These are phyloP conservation scores for Orius laevigatus DNA, from an alignment of 1,140 invertebrate genomes.

Conservation along the genomic window DNA sequence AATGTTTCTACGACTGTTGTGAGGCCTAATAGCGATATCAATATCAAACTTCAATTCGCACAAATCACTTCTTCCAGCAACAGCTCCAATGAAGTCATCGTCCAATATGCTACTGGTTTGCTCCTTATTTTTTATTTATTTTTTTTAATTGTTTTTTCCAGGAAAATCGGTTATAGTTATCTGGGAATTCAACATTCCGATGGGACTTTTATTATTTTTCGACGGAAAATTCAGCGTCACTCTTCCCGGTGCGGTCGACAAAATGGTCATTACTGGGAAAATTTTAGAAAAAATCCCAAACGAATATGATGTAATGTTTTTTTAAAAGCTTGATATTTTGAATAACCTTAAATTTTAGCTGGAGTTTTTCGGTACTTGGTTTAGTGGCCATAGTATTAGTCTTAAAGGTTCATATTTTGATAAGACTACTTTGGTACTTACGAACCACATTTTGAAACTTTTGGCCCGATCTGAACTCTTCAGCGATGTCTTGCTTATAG, in stretches of 20 bases:
- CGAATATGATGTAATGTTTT: slow-evolving; percentile 36
- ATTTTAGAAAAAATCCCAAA: slow-evolving; percentile 36
- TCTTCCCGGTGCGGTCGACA: slow-evolving; percentile 40
- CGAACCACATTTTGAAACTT: slow-evolving; percentile 47
- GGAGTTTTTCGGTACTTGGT: slow-evolving; percentile 53
- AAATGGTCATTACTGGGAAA: slow-evolving; percentile 34
- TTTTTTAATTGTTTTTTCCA: slow-evolving; percentile 21
- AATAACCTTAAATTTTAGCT: slow-evolving; percentile 29
- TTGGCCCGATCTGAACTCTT: slow-evolving; percentile 51
- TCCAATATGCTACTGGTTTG: slow-evolving; percentile 32
- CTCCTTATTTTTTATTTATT: slow-evolving; percentile 2
- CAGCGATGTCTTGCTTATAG: slow-evolving; percentile 41
- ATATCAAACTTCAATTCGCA: slow-evolving; percentile 30
- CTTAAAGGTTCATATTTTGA: slow-evolving; percentile 52
- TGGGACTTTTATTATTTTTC: slow-evolving; percentile 33
- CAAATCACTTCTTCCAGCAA: slow-evolving; percentile 24
- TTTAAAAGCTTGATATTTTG: background rate
- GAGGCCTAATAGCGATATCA: slow-evolving; percentile 31
- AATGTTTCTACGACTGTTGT: slow-evolving; percentile 28
- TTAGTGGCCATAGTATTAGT: slow-evolving; percentile 53
- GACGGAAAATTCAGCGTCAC: slow-evolving; percentile 42
- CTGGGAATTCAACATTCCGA: slow-evolving; percentile 34
- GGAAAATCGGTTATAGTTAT: slow-evolving; percentile 40
- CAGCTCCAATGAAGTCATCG: slow-evolving; percentile 26
- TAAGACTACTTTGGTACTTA: slow-evolving; percentile 38